Conservation (phyloP, 2,797 vertebrate species). For the Eulemur rubriventer region DNA sequence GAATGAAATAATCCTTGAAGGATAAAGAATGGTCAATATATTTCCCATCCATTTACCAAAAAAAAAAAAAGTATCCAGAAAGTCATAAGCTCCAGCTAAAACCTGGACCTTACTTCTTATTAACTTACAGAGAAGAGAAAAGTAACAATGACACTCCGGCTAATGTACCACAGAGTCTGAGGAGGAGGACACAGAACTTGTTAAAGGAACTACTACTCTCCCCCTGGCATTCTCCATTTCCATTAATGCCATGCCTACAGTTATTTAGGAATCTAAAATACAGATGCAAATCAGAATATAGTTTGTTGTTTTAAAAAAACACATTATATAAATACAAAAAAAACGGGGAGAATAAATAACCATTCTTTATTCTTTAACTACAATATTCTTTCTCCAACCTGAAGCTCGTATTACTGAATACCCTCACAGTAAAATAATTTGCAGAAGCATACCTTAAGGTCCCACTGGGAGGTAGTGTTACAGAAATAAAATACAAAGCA, state of each 20-base stretch:
- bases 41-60: slow-evolving; percentile 17
- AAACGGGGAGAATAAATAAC: neutral
- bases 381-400: neutral
- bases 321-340: neutral
- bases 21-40: slow-evolving; percentile 21
- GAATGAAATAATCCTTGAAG: slow-evolving; percentile 21
- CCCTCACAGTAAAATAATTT: neutral
- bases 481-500: neutral
- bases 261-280: slow-evolving; percentile 13
- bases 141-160: neutral
- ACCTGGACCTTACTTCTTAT: neutral
- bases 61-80: neutral
- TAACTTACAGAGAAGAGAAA: too few species aligned
- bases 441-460: neutral
- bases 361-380: slow-evolving; percentile 20
- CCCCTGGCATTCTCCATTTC: neutral
- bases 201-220: neutral
- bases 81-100: slow-evolving; percentile 31
- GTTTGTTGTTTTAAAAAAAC: neutral
- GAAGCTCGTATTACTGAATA: neutral
- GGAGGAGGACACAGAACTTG: neutral
- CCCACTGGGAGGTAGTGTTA: neutral
- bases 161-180: neutral
- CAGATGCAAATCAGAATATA: neutral
- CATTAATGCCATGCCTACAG: neutral